Percentiles rank a stretch among this genome's conserved stretches.
These are phyloP conservation scores for Hoplostethus atlanticus DNA, from an alignment of 2,797 vertebrate genomes.

Conservation along the genomic window DNA sequence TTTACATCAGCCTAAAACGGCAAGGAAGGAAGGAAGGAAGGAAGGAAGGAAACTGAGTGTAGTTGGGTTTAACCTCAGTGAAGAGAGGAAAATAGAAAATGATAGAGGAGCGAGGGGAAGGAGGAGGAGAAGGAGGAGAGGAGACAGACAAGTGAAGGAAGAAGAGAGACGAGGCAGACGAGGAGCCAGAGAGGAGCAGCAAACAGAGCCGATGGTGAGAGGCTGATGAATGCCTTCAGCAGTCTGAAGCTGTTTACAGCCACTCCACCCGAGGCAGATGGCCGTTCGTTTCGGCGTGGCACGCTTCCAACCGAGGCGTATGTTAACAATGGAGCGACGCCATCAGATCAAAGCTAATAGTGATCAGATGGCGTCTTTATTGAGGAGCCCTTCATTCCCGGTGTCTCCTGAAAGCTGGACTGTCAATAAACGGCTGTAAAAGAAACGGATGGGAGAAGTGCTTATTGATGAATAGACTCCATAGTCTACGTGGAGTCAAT, in stretches of 20 bases:
- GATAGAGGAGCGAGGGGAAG: neutral
- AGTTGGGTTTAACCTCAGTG: neutral
- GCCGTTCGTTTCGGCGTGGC: conserved; percentile 50
- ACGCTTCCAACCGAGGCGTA: conserved; percentile 40
- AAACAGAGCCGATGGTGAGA: conserved; percentile 29
- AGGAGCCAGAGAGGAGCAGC: conserved; percentile 3
- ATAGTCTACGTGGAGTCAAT: conserved; percentile 26
- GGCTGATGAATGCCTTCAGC: conserved; percentile 47
- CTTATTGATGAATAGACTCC: conserved; percentile 31
- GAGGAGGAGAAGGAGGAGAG: neutral
- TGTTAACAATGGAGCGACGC: conserved; percentile 52
- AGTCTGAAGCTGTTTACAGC: conserved; percentile 61
- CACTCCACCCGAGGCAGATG: conserved; percentile 61
- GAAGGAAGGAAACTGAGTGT: neutral
- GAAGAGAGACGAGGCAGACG: neutral
- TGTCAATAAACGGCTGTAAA: conserved; percentile 43
- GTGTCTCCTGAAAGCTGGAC: conserved; percentile 39
- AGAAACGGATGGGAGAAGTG: conserved; percentile 27
- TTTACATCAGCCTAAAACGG: neutral
- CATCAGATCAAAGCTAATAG: conserved; percentile 56
- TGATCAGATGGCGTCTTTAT: conserved; percentile 59
- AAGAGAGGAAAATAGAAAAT: conserved; percentile 4
- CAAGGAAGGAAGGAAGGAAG: neutral
- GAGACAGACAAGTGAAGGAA: neutral
- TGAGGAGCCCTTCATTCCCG: conserved; percentile 34